phyloP scores from a whole-genome alignment of 2,113 vertebrate genomes.

The Verasper variegatus region DNA sequence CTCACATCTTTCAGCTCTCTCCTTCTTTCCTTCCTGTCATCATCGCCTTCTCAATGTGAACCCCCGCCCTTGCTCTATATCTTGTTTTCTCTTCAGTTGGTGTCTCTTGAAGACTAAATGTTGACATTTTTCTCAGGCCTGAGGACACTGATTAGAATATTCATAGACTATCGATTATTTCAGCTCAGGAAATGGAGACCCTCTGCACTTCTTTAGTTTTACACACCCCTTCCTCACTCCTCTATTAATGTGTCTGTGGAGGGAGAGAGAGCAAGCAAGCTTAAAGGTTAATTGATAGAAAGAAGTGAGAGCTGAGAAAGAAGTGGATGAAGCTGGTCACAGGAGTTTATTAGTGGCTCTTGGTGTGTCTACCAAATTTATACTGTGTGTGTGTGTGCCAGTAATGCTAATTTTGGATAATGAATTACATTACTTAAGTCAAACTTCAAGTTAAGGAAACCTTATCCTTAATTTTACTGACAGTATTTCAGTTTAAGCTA shows the following conservation, averaged over 20 bases:
- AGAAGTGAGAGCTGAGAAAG: slow-evolving; percentile 37
- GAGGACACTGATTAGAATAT: slow-evolving; percentile 74
- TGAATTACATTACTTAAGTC: neutral
- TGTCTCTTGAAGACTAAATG: slow-evolving; percentile 34
- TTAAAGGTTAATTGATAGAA: slow-evolving; percentile 71
- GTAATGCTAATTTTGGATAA: neutral
- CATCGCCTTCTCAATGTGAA: too few relatives aligned
- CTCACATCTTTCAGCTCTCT: too few relatives aligned
- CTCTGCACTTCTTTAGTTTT: slow-evolving; percentile 34
- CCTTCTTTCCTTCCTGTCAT: neutral
- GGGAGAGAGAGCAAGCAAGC: slow-evolving; percentile 22
- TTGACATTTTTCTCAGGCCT: slow-evolving; percentile 61
- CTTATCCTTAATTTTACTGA: neutral
- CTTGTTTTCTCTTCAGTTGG: neutral
- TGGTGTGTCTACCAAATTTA: neutral
- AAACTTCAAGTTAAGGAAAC: neutral
- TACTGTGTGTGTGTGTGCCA: neutral
- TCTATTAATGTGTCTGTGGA: slow-evolving; percentile 39
- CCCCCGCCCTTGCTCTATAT: neutral
- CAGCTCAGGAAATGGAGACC: slow-evolving; percentile 41
- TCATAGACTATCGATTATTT: slow-evolving; percentile 75
- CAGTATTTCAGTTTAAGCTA: neutral
- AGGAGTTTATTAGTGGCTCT: slow-evolving; percentile 47
- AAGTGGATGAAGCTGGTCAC: slow-evolving; percentile 34
- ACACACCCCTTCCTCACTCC: slow-evolving; percentile 28